A percentile compares a stretch with the other conserved stretches of the same genome.
phyloP scores from a whole-genome alignment of 2,113 vertebrate species.

The Neotoma lepida region DNA sequence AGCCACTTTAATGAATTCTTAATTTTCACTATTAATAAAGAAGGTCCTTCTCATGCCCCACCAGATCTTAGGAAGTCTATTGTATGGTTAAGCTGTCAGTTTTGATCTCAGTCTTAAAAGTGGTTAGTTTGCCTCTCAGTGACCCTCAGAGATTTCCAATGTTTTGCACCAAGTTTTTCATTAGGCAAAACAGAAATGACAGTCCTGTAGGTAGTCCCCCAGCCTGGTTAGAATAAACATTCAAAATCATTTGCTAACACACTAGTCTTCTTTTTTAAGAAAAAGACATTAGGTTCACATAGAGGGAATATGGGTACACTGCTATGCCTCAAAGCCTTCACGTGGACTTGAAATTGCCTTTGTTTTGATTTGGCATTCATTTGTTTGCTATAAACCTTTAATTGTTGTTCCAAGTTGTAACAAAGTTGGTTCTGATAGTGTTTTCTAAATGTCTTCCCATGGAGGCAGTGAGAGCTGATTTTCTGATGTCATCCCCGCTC shows the following conservation, averaged over 20 bases:
- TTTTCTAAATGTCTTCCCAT: background rate
- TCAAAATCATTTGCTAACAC: background rate
- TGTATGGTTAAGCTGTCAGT: background rate
- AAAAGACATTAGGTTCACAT: background rate
- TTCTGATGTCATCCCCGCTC: background rate
- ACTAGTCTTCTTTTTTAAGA: background rate
- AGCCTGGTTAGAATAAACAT: background rate
- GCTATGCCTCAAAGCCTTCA: background rate
- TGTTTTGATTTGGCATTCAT: background rate
- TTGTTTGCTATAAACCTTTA: slow-evolving; percentile 13
- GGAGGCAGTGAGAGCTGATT: background rate
- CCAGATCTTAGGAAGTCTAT: background rate
- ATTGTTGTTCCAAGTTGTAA: background rate
- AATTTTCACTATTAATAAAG: background rate
- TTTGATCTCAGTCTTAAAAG: background rate
- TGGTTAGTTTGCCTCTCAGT: background rate
- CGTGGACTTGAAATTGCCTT: background rate
- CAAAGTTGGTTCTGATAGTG: background rate
- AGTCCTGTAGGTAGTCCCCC: background rate
- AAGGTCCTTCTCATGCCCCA: background rate
- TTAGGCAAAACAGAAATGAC: slow-evolving; percentile 1
- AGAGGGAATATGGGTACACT: no score
- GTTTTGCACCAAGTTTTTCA: background rate
- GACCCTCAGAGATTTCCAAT: background rate
- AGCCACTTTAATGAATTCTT: background rate